Conservation (phyloP, 2,888 invertebrate genomes). For the Caenorhabditis sp. region DNA sequence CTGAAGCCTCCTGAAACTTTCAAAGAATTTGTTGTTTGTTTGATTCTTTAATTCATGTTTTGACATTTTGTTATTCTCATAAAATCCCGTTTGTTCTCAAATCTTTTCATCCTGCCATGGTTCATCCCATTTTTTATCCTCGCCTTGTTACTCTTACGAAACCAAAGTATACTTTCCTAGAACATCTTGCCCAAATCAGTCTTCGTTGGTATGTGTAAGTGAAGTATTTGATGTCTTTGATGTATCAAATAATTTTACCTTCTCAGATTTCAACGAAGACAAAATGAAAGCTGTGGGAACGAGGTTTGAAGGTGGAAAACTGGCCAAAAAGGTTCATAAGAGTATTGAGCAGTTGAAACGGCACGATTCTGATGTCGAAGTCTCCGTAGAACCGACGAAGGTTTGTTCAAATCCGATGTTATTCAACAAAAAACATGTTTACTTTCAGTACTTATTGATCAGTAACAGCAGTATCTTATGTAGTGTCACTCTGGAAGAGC, state of each 20-base stretch:
- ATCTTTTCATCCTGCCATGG: background rate
- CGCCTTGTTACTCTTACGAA: too few species aligned
- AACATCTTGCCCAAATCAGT: too few species aligned
- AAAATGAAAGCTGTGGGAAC: constrained; percentile 69
- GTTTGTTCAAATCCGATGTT: too few species aligned
- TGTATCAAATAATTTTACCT: background rate
- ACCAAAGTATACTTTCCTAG: too few species aligned
- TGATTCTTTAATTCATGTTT: constrained; percentile 1
- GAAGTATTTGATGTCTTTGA: background rate
- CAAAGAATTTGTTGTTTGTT: background rate
- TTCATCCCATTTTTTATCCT: background rate
- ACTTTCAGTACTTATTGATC: constrained; percentile 74
- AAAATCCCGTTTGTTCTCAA: too few species aligned
- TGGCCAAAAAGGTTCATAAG: constrained; percentile 70
- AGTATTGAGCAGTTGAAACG: constrained; percentile 71
- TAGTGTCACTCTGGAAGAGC: constrained; percentile 75
- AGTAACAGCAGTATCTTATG: constrained; percentile 78
- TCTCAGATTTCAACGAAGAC: constrained; percentile 71
- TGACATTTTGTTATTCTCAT: background rate
- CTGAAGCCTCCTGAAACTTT: constrained; percentile 9
- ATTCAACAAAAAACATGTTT: background rate
- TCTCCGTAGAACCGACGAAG: constrained; percentile 70
- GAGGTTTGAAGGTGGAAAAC: constrained; percentile 68
- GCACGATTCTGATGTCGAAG: constrained; percentile 73
- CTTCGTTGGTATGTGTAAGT: constrained; percentile 30